phyloP scores from a whole-genome alignment of 2,797 vertebrate genomes.

The Acanthurus leucopareius region DNA sequence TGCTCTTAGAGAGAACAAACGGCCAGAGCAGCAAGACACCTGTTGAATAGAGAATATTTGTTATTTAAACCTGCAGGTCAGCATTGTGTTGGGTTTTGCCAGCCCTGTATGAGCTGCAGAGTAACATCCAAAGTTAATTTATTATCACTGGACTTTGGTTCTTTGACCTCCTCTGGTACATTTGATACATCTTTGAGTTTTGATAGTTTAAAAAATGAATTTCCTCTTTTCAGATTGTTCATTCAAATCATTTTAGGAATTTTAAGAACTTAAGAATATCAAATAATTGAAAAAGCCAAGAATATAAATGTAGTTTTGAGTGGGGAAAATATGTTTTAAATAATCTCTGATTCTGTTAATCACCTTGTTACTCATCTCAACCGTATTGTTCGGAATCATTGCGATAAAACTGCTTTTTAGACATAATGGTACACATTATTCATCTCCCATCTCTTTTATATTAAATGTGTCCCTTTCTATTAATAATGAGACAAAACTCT shows the following conservation, averaged over 20 bases:
- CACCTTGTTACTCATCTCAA: too few relatives aligned
- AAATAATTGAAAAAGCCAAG: neutral
- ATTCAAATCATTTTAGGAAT: neutral
- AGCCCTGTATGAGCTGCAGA: neutral
- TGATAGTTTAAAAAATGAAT: neutral
- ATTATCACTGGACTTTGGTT: too few relatives aligned
- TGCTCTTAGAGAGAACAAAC: conserved; percentile 39
- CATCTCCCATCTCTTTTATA: too few relatives aligned
- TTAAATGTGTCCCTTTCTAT: neutral
- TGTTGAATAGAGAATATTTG: conserved; percentile 42
- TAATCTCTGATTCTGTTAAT: too few relatives aligned
- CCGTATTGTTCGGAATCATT: too few relatives aligned
- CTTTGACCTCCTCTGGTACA: neutral
- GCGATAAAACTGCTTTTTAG: too few relatives aligned
- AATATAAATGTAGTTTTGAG: neutral
- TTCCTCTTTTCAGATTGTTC: neutral
- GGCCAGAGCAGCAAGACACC: conserved; percentile 74
- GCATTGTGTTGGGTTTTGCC: neutral
- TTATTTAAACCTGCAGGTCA: neutral
- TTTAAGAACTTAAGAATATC: neutral
- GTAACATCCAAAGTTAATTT: neutral
- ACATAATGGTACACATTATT: too few relatives aligned
- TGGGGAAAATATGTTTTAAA: too few relatives aligned
- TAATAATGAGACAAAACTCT: neutral
- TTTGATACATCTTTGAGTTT: neutral